Evolutionary conservation across 2,113 vertebrate genomes (phyloP).

Genomic region (Prochilodus magdalenae): DNA sequence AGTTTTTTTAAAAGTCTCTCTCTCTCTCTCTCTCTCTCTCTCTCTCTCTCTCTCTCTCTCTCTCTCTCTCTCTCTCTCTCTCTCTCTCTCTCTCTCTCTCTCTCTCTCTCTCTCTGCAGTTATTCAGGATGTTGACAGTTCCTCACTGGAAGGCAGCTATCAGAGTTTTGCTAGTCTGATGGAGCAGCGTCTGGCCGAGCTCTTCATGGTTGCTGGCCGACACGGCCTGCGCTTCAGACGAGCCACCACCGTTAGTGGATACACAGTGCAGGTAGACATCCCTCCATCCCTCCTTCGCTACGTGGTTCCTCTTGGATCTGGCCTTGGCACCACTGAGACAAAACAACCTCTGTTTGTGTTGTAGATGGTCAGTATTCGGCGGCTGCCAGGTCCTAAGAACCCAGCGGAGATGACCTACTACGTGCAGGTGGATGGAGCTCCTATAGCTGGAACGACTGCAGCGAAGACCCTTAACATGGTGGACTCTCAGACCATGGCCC

Average conservation of each 20-base stretch:
- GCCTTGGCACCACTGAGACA: neutral
- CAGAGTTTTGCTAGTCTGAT: conserved; percentile 95
- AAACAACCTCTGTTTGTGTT: neutral
- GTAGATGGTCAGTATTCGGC: conserved; percentile 95
- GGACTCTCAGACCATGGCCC: conserved; percentile 96
- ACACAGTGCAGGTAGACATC: conserved; percentile 89
- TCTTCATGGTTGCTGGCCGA: conserved; percentile 91
- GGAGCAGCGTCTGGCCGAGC: conserved; percentile 94
- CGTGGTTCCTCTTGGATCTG: too few relatives aligned
- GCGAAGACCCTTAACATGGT: conserved; percentile 95
- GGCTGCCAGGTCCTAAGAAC: conserved; percentile 92
- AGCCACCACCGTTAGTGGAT: conserved; percentile 88
- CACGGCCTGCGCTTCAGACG: conserved; percentile 84
- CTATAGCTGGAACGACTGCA: conserved; percentile 86
- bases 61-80: too few relatives aligned
- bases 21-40: too few relatives aligned
- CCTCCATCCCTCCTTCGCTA: too few relatives aligned
- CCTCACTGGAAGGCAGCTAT: conserved; percentile 89
- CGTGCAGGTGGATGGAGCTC: conserved; percentile 85
- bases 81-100: conserved; percentile 12
- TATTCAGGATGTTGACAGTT: conserved; percentile 93
- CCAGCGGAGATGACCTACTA: conserved; percentile 96
- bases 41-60: too few relatives aligned
- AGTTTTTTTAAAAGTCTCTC: too few relatives aligned
- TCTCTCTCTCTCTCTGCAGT: conserved; percentile 74